Conservation (phyloP, 2,113 vertebrate genomes). For the Suncus etruscus region DNA sequence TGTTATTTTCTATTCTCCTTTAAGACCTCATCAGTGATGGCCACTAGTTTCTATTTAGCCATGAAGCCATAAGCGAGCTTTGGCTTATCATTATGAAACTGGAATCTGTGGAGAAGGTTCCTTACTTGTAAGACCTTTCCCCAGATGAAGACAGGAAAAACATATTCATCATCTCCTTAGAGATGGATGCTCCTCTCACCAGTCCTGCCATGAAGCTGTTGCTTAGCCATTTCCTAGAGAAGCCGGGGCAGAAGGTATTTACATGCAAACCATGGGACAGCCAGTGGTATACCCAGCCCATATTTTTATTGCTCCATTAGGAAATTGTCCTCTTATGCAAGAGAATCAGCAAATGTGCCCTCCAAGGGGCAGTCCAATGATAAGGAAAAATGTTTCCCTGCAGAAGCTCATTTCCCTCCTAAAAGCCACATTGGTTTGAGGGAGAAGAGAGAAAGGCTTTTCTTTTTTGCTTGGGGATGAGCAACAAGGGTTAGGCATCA, state of each 20-base stretch:
- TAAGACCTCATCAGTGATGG: background rate
- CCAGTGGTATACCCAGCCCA: fast-evolving
- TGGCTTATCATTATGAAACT: background rate
- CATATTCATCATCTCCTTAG: background rate
- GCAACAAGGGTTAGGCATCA: constrained; percentile 42
- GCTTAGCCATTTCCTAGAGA: constrained; percentile 40
- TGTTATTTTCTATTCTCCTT: constrained; percentile 29
- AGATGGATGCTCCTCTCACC: background rate
- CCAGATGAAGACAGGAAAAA: constrained; percentile 38
- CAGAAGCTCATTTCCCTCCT: background rate
- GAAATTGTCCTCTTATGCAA: constrained; percentile 79
- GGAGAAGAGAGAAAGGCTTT: constrained; percentile 45
- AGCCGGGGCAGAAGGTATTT: constrained; percentile 58
- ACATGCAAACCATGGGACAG: no score
- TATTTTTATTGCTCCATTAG: background rate
- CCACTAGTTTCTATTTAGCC: background rate
- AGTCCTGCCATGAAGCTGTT: constrained; percentile 47
- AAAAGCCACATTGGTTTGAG: constrained; percentile 53
- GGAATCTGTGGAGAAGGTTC: background rate
- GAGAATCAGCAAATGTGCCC: constrained; percentile 58
- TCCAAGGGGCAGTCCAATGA: constrained; percentile 65
- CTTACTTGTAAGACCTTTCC: background rate
- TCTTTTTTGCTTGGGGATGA: background rate
- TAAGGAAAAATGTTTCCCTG: constrained; percentile 69
- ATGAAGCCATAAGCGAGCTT: background rate